A percentile compares a stretch with the other conserved stretches of the same genome.
Conservation (phyloP, 2,797 vertebrate species). For the Alauda arvensis region DNA sequence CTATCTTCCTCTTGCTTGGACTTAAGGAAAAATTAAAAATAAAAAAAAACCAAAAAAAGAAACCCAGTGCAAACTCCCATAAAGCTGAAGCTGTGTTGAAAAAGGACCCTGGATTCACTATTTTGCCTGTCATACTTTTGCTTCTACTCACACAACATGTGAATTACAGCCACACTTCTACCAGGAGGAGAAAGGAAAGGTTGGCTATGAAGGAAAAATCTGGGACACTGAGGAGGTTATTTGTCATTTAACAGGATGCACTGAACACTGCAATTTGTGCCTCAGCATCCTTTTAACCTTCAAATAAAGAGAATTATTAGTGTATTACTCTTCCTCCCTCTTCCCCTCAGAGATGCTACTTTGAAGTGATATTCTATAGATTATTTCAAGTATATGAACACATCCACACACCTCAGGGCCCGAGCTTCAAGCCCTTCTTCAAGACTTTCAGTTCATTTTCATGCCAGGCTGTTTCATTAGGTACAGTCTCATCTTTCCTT, state of each 20-base stretch:
- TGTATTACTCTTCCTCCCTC: not conserved
- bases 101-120: not conserved
- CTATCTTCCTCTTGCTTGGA: not conserved
- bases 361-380: not conserved
- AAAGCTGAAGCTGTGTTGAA: not conserved
- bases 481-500: not conserved
- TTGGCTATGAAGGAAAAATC: not conserved
- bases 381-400: not conserved
- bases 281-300: not conserved
- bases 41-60: too few relatives aligned
- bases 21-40: not conserved
- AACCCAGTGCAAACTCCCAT: not conserved
- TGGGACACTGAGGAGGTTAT: not conserved
- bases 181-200: not conserved
- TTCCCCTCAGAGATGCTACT: not conserved
- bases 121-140: not conserved
- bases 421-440: not conserved
- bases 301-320: not conserved
- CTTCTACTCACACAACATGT: not conserved
- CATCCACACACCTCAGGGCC: not conserved
- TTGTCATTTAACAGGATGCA: not conserved
- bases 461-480: not conserved
- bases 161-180: not conserved
- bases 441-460: not conserved
- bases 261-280: not conserved